Evolutionary conservation across 2,888 invertebrate genomes (phyloP).

Genomic region (Mycalesis mineus): DNA sequence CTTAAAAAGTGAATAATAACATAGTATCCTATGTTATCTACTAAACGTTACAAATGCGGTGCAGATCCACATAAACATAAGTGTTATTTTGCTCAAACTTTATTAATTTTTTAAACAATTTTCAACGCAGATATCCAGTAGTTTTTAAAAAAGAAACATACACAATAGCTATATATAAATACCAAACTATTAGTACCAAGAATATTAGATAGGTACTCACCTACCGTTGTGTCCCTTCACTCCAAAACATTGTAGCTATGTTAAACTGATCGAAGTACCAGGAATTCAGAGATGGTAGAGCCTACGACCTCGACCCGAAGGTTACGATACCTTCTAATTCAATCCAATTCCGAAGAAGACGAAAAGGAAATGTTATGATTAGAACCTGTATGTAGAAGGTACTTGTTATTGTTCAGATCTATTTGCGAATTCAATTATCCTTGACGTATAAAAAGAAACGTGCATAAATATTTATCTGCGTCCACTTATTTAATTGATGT

Average conservation of each 20-base stretch:
- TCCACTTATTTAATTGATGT: too few species aligned
- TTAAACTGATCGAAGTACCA: conserved; percentile 1
- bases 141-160: too few species aligned
- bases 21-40: too few species aligned
- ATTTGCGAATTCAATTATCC: not conserved
- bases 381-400: not conserved
- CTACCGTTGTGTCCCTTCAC: conserved; percentile 3
- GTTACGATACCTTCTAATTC: conserved; percentile 18
- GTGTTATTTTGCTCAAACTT: too few species aligned
- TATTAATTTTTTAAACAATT: too few species aligned
- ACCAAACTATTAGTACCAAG: not conserved
- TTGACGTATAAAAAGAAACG: too few species aligned
- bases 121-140: too few species aligned
- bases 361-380: conserved; percentile 16
- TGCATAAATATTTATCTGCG: too few species aligned
- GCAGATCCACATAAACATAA: too few species aligned
- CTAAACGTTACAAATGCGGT: too few species aligned
- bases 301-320: conserved; percentile 10
- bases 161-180: too few species aligned
- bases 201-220: not conserved
- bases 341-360: conserved; percentile 15
- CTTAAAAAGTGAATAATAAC: too few species aligned
- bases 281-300: conserved; percentile 8
- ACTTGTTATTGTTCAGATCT: not conserved
- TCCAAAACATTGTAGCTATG: not conserved